Conservation (phyloP, 2,113 vertebrate genomes). For the Amblyopsis rosae region DNA sequence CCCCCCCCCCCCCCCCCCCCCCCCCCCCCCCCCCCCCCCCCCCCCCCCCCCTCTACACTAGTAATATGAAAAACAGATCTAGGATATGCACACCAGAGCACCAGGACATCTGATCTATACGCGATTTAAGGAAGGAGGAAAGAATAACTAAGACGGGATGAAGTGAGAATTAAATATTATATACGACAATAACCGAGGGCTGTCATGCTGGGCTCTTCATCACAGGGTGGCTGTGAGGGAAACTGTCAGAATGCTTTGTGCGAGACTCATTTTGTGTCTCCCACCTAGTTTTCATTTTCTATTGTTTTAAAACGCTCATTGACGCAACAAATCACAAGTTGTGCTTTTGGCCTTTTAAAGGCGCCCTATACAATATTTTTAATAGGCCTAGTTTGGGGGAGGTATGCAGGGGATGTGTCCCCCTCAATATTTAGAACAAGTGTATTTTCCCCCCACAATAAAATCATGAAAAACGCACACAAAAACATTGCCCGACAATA, state of each 20-base stretch:
- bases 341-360: too few species aligned
- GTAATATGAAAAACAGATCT: slow-evolving; percentile 55
- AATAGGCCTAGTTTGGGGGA: too few species aligned
- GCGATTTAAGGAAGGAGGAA: slow-evolving; percentile 33
- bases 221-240: slow-evolving; percentile 8
- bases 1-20: too few species aligned
- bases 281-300: slow-evolving; percentile 10
- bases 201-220: slow-evolving; percentile 17
- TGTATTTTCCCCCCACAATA: too few species aligned
- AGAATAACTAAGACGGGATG: slow-evolving; percentile 39
- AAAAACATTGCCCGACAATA: too few species aligned
- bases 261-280: too few species aligned
- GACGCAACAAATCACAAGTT: background rate
- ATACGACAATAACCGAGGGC: slow-evolving; percentile 39
- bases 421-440: too few species aligned
- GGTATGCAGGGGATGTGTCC: too few species aligned
- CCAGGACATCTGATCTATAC: slow-evolving; percentile 58
- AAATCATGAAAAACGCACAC: too few species aligned
- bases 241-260: background rate
- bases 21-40: too few species aligned
- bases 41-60: too few species aligned
- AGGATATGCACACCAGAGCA: slow-evolving; percentile 23
- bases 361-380: too few species aligned
- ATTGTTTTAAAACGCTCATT: slow-evolving; percentile 17
- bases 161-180: slow-evolving; percentile 32